Evolutionary conservation across 2,113 vertebrate species (phyloP).

Genomic region (Platichthys stellatus): DNA sequence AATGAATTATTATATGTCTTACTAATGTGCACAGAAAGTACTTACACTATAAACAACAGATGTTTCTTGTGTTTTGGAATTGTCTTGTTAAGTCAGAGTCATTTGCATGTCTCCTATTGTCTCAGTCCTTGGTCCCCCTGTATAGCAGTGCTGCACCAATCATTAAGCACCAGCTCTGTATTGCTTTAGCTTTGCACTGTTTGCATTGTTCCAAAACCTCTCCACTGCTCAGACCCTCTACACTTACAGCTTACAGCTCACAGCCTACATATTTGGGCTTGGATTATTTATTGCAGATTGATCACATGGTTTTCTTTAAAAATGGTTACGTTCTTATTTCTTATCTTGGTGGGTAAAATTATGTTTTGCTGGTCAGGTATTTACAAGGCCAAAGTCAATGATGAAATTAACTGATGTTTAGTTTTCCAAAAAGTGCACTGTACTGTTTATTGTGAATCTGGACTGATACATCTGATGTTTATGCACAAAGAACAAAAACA

Average conservation of each 20-base stretch:
- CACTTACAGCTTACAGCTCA: background rate
- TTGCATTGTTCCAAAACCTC: background rate
- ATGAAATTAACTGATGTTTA: background rate
- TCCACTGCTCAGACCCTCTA: background rate
- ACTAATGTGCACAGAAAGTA: background rate
- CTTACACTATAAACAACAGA: background rate
- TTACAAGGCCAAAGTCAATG: background rate
- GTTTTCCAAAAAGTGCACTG: conserved; percentile 8
- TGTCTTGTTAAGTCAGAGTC: background rate
- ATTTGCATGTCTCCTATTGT: background rate
- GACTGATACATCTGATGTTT: background rate
- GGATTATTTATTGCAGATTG: background rate
- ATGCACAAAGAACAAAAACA: conserved; percentile 11
- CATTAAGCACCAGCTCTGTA: background rate
- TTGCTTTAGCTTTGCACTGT: background rate
- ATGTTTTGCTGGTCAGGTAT: background rate
- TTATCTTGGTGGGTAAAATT: no score
- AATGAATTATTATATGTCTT: background rate
- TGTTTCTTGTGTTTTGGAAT: background rate
- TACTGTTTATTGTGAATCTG: background rate
- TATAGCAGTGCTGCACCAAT: background rate
- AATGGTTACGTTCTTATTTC: background rate
- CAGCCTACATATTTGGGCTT: background rate
- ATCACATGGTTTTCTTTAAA: background rate
- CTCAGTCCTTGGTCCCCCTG: background rate